phyloP scores from a whole-genome alignment of 2,113 vertebrate species.

The Galemys pyrenaicus region DNA sequence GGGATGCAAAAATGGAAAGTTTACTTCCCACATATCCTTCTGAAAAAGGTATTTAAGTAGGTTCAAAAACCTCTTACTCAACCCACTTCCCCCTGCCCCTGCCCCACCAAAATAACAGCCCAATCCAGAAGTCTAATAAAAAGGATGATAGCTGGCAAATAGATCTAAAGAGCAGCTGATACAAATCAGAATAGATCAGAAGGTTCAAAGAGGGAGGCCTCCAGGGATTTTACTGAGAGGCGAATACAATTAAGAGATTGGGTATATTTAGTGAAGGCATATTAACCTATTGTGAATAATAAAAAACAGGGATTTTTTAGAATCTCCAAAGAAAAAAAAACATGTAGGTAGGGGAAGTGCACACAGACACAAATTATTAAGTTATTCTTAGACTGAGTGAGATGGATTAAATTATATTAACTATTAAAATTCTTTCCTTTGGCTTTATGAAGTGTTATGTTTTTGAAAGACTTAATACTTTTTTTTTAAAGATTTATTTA shows the following conservation, averaged over 20 bases:
- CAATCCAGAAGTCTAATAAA: conserved; percentile 11
- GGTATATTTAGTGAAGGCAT: not conserved
- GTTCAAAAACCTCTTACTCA: not conserved
- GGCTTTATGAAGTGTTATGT: not conserved
- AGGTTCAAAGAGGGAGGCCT: not conserved
- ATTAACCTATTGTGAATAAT: not conserved
- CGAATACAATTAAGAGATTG: not conserved
- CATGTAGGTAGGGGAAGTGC: not conserved
- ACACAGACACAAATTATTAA: not conserved
- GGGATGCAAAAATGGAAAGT: conserved; percentile 6
- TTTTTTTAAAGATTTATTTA: too few species aligned
- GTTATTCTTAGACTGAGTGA: not conserved
- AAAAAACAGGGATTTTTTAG: not conserved
- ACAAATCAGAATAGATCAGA: not conserved
- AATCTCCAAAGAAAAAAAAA: not conserved
- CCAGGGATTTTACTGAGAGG: not conserved
- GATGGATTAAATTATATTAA: not conserved
- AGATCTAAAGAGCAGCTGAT: not conserved
- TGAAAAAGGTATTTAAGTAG: not conserved
- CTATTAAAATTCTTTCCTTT: conserved; percentile 23
- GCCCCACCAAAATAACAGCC: not conserved
- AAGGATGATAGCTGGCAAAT: not conserved
- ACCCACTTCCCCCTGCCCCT: too few species aligned
- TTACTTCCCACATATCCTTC: conserved; percentile 35
- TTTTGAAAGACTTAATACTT: not conserved